A percentile compares a stretch with the other conserved stretches of the same genome.
These are phyloP conservation scores for Amphimedon queenslandica DNA, from an alignment of 37 sponge, comb jelly and placozoan genomes.

Conservation along the genomic window DNA sequence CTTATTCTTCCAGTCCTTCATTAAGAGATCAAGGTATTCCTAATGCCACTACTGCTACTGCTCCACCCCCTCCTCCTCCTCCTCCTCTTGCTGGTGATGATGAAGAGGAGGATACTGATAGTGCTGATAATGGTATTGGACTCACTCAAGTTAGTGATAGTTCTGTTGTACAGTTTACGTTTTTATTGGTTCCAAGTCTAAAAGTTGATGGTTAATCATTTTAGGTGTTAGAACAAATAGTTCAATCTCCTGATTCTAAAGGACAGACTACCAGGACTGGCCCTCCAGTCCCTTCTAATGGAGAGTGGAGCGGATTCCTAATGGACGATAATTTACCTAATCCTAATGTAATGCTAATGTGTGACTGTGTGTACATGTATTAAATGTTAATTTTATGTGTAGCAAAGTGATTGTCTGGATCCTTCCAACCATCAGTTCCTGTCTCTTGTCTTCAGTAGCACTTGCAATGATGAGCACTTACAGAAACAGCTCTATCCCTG, in stretches of 20 bases:
- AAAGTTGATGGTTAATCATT: too few species aligned
- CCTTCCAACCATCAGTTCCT: slow-evolving; percentile 69
- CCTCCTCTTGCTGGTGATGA: too few species aligned
- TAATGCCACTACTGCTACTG: too few species aligned
- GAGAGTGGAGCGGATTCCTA: neutral
- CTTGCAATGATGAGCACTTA: slow-evolving; percentile 64
- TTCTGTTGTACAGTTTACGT: too few species aligned
- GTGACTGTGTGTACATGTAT: neutral
- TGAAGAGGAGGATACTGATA: too few species aligned
- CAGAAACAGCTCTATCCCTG: slow-evolving; percentile 45
- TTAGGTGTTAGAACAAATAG: neutral
- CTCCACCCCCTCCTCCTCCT: too few species aligned
- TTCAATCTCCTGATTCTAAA: neutral
- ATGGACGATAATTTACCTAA: neutral
- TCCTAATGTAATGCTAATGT: neutral
- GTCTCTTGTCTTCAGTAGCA: slow-evolving; percentile 58
- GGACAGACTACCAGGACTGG: neutral
- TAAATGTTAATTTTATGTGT: neutral
- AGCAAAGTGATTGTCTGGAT: slow-evolving; percentile 62
- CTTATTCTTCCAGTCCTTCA: too few species aligned
- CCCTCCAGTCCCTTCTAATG: neutral
- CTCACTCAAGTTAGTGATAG: too few species aligned
- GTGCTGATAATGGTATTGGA: too few species aligned
- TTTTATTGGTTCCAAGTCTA: too few species aligned
- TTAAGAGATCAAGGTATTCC: too few species aligned